A percentile compares a stretch with the other conserved stretches of the same genome.
phyloP scores from a whole-genome alignment of 2,113 vertebrate genomes.

The Nothocercus julius region DNA sequence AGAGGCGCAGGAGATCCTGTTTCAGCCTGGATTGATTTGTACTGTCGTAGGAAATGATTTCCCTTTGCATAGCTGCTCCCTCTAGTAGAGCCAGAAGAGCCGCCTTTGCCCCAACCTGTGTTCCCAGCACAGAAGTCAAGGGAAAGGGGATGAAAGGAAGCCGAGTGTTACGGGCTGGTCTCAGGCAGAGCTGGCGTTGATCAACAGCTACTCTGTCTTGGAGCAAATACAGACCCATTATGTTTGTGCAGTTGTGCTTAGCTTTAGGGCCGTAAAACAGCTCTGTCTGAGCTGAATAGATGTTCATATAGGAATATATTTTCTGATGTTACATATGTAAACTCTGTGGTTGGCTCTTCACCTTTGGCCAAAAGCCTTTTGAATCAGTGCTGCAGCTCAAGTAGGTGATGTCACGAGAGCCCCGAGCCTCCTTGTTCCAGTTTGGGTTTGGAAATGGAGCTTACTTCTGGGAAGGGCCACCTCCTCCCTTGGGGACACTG shows the following conservation, averaged over 20 bases:
- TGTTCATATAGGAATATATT: rapidly evolving
- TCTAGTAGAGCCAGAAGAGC: rapidly evolving
- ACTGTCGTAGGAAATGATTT: background rate
- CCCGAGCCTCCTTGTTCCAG: background rate
- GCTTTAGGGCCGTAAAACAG: background rate
- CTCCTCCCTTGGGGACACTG: background rate
- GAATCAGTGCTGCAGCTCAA: background rate
- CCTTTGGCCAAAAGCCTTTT: background rate
- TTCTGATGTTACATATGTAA: background rate
- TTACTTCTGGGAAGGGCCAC: background rate
- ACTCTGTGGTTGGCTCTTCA: background rate
- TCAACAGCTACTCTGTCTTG: background rate
- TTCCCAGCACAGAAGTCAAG: background rate
- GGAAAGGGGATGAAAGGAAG: background rate
- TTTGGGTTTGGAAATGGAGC: background rate
- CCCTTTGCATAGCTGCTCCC: background rate
- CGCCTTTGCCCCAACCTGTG: background rate
- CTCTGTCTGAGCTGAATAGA: background rate
- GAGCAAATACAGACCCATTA: background rate
- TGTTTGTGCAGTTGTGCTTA: background rate
- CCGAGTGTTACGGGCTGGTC: background rate
- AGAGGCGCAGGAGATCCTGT: rapidly evolving
- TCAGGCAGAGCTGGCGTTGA: background rate
- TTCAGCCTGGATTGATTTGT: background rate
- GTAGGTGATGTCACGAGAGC: background rate